A percentile compares a stretch with the other conserved stretches of the same genome.
Evolutionary conservation across 2,797 vertebrate genomes (phyloP).

Genomic region (Lepus townsendii): DNA sequence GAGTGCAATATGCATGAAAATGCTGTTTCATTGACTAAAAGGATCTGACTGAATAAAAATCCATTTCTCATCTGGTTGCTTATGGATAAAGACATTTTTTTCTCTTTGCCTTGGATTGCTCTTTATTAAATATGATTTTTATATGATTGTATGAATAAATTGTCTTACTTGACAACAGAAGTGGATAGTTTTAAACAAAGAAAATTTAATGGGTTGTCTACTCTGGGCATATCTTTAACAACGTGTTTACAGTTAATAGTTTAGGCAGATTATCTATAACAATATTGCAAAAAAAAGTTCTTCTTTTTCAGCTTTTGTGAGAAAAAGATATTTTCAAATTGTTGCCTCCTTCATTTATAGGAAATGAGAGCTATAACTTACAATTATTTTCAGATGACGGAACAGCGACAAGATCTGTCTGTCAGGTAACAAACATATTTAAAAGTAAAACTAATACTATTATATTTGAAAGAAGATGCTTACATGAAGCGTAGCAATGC

Average conservation of each 20-base stretch:
- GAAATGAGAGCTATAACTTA: slow-evolving; percentile 60
- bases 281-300: slow-evolving; percentile 78
- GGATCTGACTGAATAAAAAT: slow-evolving; percentile 92
- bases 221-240: slow-evolving; percentile 82
- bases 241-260: slow-evolving; percentile 79
- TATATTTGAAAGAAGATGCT: slow-evolving; percentile 69
- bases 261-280: slow-evolving; percentile 73
- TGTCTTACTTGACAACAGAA: slow-evolving; percentile 84
- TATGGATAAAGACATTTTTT: slow-evolving; percentile 90
- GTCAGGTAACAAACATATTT: slow-evolving; percentile 59
- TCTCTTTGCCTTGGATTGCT: slow-evolving; percentile 85
- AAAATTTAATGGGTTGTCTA: slow-evolving; percentile 86
- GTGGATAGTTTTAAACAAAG: slow-evolving; percentile 88
- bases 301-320: slow-evolving; percentile 68
- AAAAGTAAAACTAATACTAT: slow-evolving; percentile 59
- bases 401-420: slow-evolving; percentile 43
- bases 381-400: slow-evolving; percentile 44
- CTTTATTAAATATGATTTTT: slow-evolving; percentile 91
- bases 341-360: slow-evolving; percentile 68
- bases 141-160: slow-evolving; percentile 89
- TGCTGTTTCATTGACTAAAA: slow-evolving; percentile 90
- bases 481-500: background rate
- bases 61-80: slow-evolving; percentile 91
- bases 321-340: slow-evolving; percentile 74
- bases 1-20: slow-evolving; percentile 90